These are phyloP conservation scores for Yponomeuta evonymella DNA, from an alignment of 2,888 invertebrate species.

Conservation along the genomic window DNA sequence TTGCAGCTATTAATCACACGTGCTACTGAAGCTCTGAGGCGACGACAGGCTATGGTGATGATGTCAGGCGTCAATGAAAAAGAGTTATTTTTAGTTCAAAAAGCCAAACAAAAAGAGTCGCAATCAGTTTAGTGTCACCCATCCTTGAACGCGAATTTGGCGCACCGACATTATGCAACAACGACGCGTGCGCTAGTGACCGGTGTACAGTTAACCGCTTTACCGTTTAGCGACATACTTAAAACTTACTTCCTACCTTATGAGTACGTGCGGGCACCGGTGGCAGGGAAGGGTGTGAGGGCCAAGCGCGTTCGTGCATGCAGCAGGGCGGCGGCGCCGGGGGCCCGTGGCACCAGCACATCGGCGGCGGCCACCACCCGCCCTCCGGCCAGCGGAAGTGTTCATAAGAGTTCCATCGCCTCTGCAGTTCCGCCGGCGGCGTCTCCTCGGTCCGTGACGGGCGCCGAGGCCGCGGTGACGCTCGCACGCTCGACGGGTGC, in stretches of 20 bases:
- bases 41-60: neutral
- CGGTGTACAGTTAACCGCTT: neutral
- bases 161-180: slow-evolving; percentile 1
- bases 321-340: slow-evolving; percentile 65
- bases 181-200: neutral
- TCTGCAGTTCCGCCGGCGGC: slow-evolving; percentile 61
- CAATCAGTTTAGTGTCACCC: neutral
- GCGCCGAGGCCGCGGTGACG: slow-evolving; percentile 59
- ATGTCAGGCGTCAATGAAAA: slow-evolving; percentile 1
- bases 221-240: neutral
- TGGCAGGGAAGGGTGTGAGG: slow-evolving; percentile 66
- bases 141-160: slow-evolving; percentile 6
- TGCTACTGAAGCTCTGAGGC: neutral
- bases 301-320: slow-evolving; percentile 68
- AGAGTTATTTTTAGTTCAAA: neutral
- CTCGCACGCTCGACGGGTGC: slow-evolving; percentile 58
- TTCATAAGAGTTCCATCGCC: slow-evolving; percentile 74
- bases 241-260: slow-evolving; percentile 55
- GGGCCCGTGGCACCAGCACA: slow-evolving; percentile 69
- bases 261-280: slow-evolving; percentile 48
- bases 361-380: slow-evolving; percentile 65
- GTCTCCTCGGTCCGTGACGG: slow-evolving; percentile 50
- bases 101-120: neutral
- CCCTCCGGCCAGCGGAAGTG: slow-evolving; percentile 75
- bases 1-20: neutral